Conservation (phyloP, 2,113 vertebrate species). For the Thomomys bottae region DNA sequence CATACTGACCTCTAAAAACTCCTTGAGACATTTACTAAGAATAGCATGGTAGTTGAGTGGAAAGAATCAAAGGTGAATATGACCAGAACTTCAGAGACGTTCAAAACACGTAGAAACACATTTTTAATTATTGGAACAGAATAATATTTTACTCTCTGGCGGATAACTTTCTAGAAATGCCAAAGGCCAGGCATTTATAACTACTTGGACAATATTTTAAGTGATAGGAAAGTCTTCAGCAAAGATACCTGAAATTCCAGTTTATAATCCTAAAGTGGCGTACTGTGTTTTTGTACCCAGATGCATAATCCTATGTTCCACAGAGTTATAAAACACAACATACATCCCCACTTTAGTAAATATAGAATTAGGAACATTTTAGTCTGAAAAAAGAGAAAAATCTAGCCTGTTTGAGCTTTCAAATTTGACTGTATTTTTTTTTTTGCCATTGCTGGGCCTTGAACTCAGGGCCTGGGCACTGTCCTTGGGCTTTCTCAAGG, state of each 20-base stretch:
- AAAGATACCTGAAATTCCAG: slow-evolving; percentile 15
- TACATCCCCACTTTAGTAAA: background rate
- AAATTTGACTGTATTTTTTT: background rate
- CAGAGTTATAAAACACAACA: background rate
- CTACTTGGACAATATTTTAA: slow-evolving; percentile 35
- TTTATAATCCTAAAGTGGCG: slow-evolving; percentile 17
- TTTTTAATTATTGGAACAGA: slow-evolving; percentile 49
- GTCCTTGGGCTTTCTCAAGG: no score
- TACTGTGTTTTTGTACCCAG: slow-evolving; percentile 33
- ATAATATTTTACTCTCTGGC: slow-evolving; percentile 34
- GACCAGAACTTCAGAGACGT: slow-evolving; percentile 27
- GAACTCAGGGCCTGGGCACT: no score
- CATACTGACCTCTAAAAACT: slow-evolving; percentile 15
- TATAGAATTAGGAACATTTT: background rate
- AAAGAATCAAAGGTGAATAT: slow-evolving; percentile 15
- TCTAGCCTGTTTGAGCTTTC: slow-evolving; percentile 9
- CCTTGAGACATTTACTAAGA: slow-evolving; percentile 34
- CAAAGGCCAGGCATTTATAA: slow-evolving; percentile 27
- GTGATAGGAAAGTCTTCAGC: background rate
- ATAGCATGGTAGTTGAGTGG: background rate
- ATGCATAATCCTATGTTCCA: background rate
- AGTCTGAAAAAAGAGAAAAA: background rate
- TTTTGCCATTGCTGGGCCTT: no score
- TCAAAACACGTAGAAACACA: slow-evolving; percentile 25
- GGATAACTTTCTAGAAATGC: slow-evolving; percentile 11